A percentile compares a stretch with the other conserved stretches of the same genome.
phyloP scores from a whole-genome alignment of 1,140 invertebrate genomes.

The Yoshiicerus persimilis region DNA sequence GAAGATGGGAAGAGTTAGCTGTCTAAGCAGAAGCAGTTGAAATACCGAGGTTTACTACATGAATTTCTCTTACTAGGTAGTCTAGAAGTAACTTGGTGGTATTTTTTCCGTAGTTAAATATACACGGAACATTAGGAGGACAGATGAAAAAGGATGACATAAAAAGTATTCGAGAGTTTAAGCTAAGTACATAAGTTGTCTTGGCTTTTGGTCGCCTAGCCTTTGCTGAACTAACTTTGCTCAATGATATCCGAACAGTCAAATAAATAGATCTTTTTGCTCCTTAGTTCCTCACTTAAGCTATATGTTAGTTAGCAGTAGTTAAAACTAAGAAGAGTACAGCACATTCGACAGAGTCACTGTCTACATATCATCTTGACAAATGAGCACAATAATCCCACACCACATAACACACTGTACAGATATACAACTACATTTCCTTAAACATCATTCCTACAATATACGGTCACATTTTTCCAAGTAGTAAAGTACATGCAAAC shows the following conservation, averaged over 20 bases:
- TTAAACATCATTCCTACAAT: not conserved
- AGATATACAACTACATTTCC: not conserved
- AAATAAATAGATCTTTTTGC: not conserved
- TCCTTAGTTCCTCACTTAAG: not conserved
- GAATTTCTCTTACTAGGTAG: not conserved
- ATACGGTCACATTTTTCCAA: not conserved
- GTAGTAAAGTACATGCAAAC: not conserved
- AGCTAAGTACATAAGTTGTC: not conserved
- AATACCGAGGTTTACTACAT: not conserved
- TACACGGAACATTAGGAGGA: not conserved
- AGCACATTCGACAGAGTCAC: not conserved
- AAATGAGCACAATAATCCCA: slow-evolving; percentile 18
- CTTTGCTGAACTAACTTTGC: not conserved
- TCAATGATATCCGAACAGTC: not conserved
- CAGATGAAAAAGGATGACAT: not conserved
- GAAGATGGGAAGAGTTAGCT: not conserved
- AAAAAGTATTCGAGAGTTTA: not conserved
- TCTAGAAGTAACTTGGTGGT: not conserved
- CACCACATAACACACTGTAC: no score
- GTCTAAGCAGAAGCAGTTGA: not conserved
- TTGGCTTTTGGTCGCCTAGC: not conserved
- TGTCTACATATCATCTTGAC: slow-evolving; percentile 13
- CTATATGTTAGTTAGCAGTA: not conserved
- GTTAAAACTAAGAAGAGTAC: not conserved
- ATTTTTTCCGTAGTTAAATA: not conserved